Base-by-base conservation (phyloP, 2,888 invertebrate genomes). In the Synergus umbraculus region DNA sequence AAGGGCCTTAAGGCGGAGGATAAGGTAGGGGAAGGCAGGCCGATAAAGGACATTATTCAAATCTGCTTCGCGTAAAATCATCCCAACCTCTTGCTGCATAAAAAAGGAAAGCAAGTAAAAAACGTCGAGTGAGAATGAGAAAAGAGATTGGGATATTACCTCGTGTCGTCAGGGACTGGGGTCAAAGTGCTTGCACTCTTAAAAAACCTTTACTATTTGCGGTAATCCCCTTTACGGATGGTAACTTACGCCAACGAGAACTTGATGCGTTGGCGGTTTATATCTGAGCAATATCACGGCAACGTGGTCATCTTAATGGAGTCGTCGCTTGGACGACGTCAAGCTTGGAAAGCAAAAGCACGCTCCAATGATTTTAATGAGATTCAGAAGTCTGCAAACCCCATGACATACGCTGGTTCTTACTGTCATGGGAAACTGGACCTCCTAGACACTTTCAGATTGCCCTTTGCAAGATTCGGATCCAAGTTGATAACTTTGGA, bases 311-410 rank as follows among this genome's bases (percentile, higher is more conserved):
- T 91, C 91, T 91, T 91, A 90, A 91, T 91, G 84, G 91, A 90
- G 89, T 90, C 89, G 86, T 88, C 86, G 86, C 86, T 86, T 85
- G 86, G 82, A 83, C 83, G 82, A 83, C 82, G 86, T 85, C 86
- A 87, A 88, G 77, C 83, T 82, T 80, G 88, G 86, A 88, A 88
- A 88, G 88, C 88, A 83, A 88, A 86, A 88, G 85, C 83, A 91
- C 91, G 91, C 91, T 89, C 89, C 91, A 89, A 89, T 90, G 91
- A 87, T 87, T 91, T 91, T 91, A 91, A 91, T 91, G 91, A 91
- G 91, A 91, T 91, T 91, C 90, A 84, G 88, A 88, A 90, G 89
- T 89, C 86, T 84, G 85, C 84, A 84, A 81, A 81, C 81, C 82
- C 44, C 80, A 77, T 80, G 82, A 86, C 84, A 85, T 81, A 85